These are phyloP conservation scores for Cacatua alba DNA, from an alignment of 2,113 vertebrate species.

Conservation along the genomic window DNA sequence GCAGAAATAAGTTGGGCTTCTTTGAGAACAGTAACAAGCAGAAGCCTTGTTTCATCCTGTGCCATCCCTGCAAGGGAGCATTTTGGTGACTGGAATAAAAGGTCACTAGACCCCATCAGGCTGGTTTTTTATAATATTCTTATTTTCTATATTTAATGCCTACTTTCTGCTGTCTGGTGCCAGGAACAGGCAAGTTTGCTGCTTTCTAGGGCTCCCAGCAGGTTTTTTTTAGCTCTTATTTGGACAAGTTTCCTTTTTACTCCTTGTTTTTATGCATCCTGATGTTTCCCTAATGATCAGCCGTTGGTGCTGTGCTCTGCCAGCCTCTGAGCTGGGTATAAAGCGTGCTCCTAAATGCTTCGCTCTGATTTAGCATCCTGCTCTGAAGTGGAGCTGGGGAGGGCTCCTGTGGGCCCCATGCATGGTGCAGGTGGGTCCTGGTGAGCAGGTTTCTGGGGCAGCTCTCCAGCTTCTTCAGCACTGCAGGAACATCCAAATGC, in stretches of 20 bases:
- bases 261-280: background rate
- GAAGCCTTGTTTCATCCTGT: background rate
- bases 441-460: rapidly evolving
- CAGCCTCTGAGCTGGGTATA: background rate
- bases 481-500: background rate
- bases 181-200: background rate
- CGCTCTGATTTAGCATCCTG: background rate
- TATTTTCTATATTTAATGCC: background rate
- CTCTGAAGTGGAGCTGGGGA: background rate
- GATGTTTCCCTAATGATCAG: conserved; percentile 17
- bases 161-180: background rate
- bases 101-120: background rate
- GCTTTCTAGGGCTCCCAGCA: background rate
- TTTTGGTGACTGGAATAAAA: background rate
- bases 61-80: background rate
- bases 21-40: background rate
- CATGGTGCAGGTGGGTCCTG: rapidly evolving
- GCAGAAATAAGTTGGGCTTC: background rate
- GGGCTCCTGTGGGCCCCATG: background rate
- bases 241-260: background rate
- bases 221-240: conserved; percentile 9
- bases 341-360: background rate
- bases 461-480: background rate
- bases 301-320: background rate
- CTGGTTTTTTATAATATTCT: background rate